phyloP scores from a whole-genome alignment of 2,888 invertebrate genomes.

The Tipula unca region DNA sequence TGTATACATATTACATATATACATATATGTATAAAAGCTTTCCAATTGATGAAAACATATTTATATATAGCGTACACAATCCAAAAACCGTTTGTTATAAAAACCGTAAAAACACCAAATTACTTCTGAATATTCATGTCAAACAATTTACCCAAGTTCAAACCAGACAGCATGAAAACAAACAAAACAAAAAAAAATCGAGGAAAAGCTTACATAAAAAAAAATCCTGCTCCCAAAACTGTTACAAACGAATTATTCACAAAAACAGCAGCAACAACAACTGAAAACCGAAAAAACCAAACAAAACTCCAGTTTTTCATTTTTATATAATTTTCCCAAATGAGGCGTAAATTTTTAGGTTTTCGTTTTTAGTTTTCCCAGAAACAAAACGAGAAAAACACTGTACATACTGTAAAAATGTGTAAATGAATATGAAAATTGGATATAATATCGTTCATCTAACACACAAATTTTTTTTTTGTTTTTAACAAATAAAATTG shows the following conservation, averaged over 20 bases:
- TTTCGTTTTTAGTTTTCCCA: not conserved
- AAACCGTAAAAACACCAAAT: not conserved
- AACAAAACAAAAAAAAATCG: not conserved
- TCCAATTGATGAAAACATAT: not conserved
- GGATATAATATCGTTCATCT: not conserved
- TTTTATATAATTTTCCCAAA: not conserved
- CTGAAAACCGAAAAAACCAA: not conserved
- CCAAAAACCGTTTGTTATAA: not conserved
- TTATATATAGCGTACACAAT: not conserved
- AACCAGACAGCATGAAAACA: not conserved
- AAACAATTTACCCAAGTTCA: not conserved
- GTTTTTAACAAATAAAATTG: not conserved
- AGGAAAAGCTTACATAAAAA: not conserved
- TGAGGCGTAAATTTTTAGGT: not conserved
- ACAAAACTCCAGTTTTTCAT: not conserved
- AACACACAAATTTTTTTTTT: not conserved
- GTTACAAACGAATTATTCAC: not conserved
- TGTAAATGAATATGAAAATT: not conserved
- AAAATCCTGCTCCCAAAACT: not conserved
- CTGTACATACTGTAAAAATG: not conserved
- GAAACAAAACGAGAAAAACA: no score
- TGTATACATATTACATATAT: not conserved
- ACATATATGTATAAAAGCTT: not conserved
- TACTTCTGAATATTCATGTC: slow-evolving; percentile 1
- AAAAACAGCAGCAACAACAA: not conserved